Evolutionary conservation across 2,888 invertebrate species (phyloP).

Genomic region (Physocephala rufipes): DNA sequence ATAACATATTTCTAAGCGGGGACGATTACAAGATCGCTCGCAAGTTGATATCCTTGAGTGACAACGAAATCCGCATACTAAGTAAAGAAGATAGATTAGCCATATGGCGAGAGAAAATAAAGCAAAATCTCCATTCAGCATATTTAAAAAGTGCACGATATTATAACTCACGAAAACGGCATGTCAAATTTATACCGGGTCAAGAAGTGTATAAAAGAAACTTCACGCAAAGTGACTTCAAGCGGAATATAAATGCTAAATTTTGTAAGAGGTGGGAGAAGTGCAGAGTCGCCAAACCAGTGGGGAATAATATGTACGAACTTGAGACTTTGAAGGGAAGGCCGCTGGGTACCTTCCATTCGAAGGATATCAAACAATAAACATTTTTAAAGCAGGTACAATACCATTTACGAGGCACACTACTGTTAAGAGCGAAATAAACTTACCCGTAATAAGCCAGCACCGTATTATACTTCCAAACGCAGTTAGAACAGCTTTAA

Average conservation of each 20-base stretch:
- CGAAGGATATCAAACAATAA: constrained; percentile 7
- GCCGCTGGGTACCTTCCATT: neutral
- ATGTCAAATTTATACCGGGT: neutral
- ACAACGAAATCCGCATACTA: neutral
- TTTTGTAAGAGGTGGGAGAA: neutral
- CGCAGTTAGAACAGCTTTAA: constrained; percentile 13
- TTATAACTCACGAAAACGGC: neutral
- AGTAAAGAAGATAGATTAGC: neutral
- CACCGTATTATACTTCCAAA: too few relatives aligned
- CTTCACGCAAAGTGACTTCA: constrained; percentile 13
- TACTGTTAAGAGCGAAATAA: neutral
- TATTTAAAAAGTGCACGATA: neutral
- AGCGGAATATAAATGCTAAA: neutral
- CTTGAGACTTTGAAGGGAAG: neutral
- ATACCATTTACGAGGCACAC: too few relatives aligned
- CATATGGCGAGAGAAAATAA: neutral
- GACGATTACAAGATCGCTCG: neutral
- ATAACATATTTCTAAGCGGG: neutral
- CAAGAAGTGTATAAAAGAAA: constrained; percentile 9
- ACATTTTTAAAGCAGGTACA: too few relatives aligned
- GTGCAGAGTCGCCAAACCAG: neutral
- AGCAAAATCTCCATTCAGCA: neutral
- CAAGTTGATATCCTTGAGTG: neutral
- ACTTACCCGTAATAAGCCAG: neutral
- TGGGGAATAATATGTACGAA: constrained; percentile 5